Percentiles rank a stretch among this genome's conserved stretches.
Evolutionary conservation across 1,140 invertebrate species (phyloP).

Genomic region (Armadillidium nasatum): DNA sequence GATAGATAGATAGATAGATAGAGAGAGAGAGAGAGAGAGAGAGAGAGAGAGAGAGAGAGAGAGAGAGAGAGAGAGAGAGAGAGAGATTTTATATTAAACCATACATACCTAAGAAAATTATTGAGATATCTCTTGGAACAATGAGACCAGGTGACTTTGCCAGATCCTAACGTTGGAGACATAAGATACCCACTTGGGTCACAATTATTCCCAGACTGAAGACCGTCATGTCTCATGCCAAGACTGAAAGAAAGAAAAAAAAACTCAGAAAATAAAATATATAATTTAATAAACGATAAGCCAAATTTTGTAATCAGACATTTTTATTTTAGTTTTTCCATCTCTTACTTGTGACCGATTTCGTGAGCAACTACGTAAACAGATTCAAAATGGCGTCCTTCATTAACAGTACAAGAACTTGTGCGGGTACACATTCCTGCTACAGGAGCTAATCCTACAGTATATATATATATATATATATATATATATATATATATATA

Average conservation of each 20-base stretch:
- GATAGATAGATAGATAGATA: not conserved
- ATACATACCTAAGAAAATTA: constrained; percentile 24
- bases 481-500: too few species aligned
- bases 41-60: not conserved
- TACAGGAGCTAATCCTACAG: constrained; percentile 51
- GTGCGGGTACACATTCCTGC: constrained; percentile 51
- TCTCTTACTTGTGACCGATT: constrained; percentile 53
- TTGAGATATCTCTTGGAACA: constrained; percentile 52
- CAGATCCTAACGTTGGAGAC: constrained; percentile 63
- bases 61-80: not conserved
- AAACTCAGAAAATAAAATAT: too few species aligned
- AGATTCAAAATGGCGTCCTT: constrained; percentile 52
- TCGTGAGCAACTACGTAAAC: constrained; percentile 53
- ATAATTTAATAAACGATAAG: too few species aligned
- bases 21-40: not conserved
- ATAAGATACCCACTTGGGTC: constrained; percentile 61
- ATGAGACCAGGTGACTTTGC: constrained; percentile 63
- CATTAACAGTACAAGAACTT: constrained; percentile 53
- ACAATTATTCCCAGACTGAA: constrained; percentile 59
- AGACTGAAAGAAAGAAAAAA: constrained; percentile 51
- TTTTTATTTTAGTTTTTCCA: too few species aligned
- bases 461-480: not conserved
- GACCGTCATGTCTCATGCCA: constrained; percentile 63
- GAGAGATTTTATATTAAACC: too few species aligned
- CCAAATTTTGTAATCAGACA: too few species aligned